Conservation (phyloP, 64 coral and sea anemone species). For the Dendronephthya gigantea region DNA sequence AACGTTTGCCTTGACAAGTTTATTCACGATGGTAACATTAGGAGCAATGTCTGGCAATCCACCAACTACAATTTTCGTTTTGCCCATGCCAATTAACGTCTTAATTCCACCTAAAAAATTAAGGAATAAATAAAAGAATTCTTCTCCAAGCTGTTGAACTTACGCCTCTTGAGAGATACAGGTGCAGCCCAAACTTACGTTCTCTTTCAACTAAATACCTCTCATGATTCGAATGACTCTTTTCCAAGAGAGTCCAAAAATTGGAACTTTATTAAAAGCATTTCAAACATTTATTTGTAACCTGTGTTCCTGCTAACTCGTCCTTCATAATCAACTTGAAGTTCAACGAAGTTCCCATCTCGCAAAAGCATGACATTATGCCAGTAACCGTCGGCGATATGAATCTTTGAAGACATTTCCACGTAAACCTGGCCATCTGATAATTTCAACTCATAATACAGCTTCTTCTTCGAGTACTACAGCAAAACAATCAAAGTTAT, state of each 20-base stretch:
- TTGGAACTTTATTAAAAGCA: neutral
- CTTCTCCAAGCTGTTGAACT: too few relatives aligned
- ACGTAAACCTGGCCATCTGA: conserved; percentile 54
- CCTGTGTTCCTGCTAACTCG: conserved; percentile 56
- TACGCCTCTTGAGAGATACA: too few relatives aligned
- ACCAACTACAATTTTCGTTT: conserved; percentile 73
- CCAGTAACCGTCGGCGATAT: conserved; percentile 66
- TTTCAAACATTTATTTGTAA: neutral
- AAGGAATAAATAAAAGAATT: too few relatives aligned
- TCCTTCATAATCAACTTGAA: conserved; percentile 80
- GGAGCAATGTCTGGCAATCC: conserved; percentile 67
- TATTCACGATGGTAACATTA: neutral
- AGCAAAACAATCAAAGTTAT: neutral
- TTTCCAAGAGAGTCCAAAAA: neutral
- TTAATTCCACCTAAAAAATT: neutral
- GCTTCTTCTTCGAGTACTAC: conserved; percentile 55
- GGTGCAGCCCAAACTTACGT: too few relatives aligned
- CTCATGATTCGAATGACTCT: too few relatives aligned
- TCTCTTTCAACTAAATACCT: too few relatives aligned
- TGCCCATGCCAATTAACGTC: conserved; percentile 47
- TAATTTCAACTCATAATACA: conserved; percentile 67
- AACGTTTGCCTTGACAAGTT: neutral
- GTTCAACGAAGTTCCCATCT: conserved; percentile 49
- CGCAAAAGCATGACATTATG: conserved; percentile 60
- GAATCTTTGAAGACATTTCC: conserved; percentile 49